Evolutionary conservation across 2,797 vertebrate genomes (phyloP).

Genomic region (Peromyscus melanophrys): DNA sequence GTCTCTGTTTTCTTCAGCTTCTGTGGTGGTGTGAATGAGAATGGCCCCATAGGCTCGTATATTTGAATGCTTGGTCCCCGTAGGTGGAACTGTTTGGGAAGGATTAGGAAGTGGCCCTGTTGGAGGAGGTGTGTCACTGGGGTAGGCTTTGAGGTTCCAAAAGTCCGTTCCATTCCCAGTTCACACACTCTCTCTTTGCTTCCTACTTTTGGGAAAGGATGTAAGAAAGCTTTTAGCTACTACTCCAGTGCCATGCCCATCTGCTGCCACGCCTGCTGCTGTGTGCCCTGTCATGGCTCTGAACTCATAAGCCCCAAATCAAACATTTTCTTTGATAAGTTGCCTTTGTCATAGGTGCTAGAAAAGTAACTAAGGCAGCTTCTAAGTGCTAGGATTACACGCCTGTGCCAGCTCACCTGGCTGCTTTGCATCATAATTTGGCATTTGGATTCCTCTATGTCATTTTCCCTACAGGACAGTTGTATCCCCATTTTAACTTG

Average conservation of each 20-base stretch:
- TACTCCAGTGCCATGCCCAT: neutral
- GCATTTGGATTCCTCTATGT: neutral
- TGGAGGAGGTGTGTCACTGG: neutral
- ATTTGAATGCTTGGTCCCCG: neutral
- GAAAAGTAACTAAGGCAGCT: neutral
- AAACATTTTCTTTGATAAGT: neutral
- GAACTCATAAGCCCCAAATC: neutral
- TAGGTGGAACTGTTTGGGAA: neutral
- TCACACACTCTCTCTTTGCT: neutral
- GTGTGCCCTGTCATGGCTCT: neutral
- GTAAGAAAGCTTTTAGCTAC: neutral
- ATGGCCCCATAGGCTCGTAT: neutral
- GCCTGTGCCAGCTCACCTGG: neutral
- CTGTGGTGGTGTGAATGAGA: neutral
- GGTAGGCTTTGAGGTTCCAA: neutral
- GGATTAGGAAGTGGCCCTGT: neutral
- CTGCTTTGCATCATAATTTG: neutral
- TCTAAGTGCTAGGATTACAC: neutral
- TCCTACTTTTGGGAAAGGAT: neutral
- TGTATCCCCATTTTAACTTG: slow-evolving; percentile 8
- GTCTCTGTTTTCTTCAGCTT: neutral
- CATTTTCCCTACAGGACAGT: neutral
- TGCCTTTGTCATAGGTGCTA: neutral
- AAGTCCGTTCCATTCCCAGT: neutral
- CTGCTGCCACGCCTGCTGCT: neutral